Evolutionary conservation across 2,113 vertebrate genomes (phyloP), one percentile per base, ranked within the genome.

Genomic region (Ceyx margarethae): DNA sequence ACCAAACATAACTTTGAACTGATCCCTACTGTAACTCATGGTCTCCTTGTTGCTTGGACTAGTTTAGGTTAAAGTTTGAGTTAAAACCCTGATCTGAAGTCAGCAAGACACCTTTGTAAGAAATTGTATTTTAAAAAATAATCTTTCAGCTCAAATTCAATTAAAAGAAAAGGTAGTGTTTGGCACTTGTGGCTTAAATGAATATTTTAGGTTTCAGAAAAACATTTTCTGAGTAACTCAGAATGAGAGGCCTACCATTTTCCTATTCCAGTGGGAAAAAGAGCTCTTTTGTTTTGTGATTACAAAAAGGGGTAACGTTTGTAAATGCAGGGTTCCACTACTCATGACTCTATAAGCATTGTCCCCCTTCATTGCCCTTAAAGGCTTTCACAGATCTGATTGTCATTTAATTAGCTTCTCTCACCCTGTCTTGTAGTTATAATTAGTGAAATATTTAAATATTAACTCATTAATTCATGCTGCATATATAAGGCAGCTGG

Each of bases 321-420:
- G 33, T 58, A 91, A 72, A 58, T 54, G 43, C 31, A 53, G 23
- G 40, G 20, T 57, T 67, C 15, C 21, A 11, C 18, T 85, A 67
- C 18, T 93, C 42, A 40, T 28, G 37, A 10, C 73, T 93, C 89
- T 85, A 67, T 74, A 90, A 91, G 46, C 12, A 5, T 91, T 81
- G 10, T 79, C 43, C n/a, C 22, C 89, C 29, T 77, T 93, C 62
- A 33, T 50, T 94, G 48, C 91, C 61, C 61, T 95, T 93, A 26
- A 93, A 92, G 81, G 56, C 54, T 76, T 71, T 89, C 50, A 66
- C 31, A 87, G 29, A 85, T 85, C 43, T 84, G 23, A 89, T 67
- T 92, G 51, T 80, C 61, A 80, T 64, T 94, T 93, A 96, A 94
- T 92, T 92, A 95, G 26, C 15, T 86, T 10, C 5, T 81, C 10